Base-by-base conservation (phyloP, 2,888 invertebrate species). In the Mythimna ferrago region DNA sequence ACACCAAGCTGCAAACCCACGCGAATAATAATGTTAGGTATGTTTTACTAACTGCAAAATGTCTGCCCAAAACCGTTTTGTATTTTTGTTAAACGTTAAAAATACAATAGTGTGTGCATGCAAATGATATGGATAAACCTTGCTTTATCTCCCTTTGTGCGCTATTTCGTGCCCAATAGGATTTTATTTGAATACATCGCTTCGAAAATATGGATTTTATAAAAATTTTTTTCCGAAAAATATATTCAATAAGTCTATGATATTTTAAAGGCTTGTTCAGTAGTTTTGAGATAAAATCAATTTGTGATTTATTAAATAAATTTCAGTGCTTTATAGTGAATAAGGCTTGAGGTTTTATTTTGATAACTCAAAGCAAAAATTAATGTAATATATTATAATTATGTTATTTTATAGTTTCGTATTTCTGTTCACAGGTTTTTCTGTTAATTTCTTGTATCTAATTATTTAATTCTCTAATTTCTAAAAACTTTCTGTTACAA, bases 71-170 rank as follows among this genome's bases (percentile, higher is more conserved):
- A 41, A 14, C 21, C n/a, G 64, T 64, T 56, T 16, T 35, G 48
- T 54, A 58, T 64, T 38, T 67, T 64, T 66, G 58, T 38, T 51
- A 41, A 60, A 54, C 32, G 19, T 21, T 54, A 75, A 68, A 65
- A 71, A 61, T 26, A 64, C 66, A 66, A 64, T 66, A 66, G 63
- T 51, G 63, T 35, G 60, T 38, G 66, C 57, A 76, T 76, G 57
- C 57, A 67, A 70, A 71, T 66, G 35, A 63, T 66, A 32, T 61
- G 38, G 53, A 65, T 81, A 67, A 62, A 51, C 63, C 54, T 61
- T 54, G 64, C 62, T 81, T 76, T 65, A 77, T 77, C 19, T 67
- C 38, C 41, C 61, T 81, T 81, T 81, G 53, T 68, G 26, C 61
- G 14, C 48, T 57, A 61, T 64, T 64, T 57, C 14, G 51, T n/a